These are phyloP conservation scores for Alca torda DNA, from an alignment of 2,797 vertebrate genomes.

Conservation along the genomic window DNA sequence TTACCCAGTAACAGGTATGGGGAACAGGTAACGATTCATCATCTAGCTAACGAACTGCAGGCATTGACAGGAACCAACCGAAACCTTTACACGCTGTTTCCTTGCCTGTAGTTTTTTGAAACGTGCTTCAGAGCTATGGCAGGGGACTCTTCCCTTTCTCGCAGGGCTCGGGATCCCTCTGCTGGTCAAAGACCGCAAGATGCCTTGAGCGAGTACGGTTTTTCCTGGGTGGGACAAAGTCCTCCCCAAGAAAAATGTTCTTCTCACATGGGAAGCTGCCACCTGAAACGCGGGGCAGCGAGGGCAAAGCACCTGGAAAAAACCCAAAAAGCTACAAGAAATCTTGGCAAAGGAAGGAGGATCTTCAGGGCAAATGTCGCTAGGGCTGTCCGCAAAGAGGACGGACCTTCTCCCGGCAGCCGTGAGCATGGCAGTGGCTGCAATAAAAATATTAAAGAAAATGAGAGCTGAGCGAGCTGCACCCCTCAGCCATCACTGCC, in stretches of 20 bases:
- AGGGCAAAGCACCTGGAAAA: background rate
- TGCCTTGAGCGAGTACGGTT: fast-evolving
- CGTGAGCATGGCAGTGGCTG: fast-evolving
- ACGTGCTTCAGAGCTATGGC: background rate
- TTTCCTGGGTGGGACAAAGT: background rate
- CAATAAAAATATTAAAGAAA: background rate
- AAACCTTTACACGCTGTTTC: fast-evolving
- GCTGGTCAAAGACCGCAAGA: background rate
- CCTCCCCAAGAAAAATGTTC: background rate
- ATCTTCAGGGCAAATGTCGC: background rate
- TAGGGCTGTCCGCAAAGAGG: background rate
- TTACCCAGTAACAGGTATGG: background rate
- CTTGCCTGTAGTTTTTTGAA: background rate
- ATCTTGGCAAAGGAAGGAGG: background rate
- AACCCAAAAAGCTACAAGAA: background rate
- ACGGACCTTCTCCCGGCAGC: background rate
- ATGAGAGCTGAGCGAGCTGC: background rate
- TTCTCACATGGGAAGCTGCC: background rate
- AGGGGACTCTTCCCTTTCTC: background rate
- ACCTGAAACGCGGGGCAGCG: background rate
- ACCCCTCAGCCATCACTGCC: background rate
- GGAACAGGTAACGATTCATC: background rate
- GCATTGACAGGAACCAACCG: fast-evolving
- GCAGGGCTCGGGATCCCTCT: slow-evolving; percentile 46
- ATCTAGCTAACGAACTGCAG: too few relatives aligned